These are phyloP conservation scores for Drosophila lacteicornis DNA, from an alignment of 1,140 invertebrate species.

Conservation along the genomic window DNA sequence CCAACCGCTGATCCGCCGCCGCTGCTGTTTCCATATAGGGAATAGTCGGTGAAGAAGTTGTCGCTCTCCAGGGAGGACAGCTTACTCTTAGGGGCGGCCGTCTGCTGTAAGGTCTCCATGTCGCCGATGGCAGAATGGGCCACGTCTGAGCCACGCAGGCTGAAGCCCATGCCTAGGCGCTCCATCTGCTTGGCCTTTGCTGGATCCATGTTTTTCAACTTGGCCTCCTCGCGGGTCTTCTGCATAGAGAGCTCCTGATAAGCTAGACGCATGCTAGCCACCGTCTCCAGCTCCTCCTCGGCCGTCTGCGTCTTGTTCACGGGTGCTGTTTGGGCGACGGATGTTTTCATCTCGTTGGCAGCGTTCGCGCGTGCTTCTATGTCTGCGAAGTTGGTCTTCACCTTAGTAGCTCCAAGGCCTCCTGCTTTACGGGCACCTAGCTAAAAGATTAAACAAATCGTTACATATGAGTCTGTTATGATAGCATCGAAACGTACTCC, in stretches of 20 bases:
- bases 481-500: slow-evolving; percentile 86
- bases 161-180: slow-evolving; percentile 94
- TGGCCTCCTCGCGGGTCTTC: slow-evolving; percentile 92
- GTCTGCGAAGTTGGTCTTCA: slow-evolving; percentile 97
- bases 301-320: slow-evolving; percentile 72
- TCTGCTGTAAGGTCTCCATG: slow-evolving; percentile 96
- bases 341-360: slow-evolving; percentile 89
- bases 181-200: slow-evolving; percentile 95
- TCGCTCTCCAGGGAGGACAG: slow-evolving; percentile 63
- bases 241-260: slow-evolving; percentile 94
- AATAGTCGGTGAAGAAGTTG: slow-evolving; percentile 85
- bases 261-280: slow-evolving; percentile 93
- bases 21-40: slow-evolving; percentile 64
- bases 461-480: background rate
- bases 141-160: slow-evolving; percentile 86
- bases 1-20: slow-evolving; percentile 9
- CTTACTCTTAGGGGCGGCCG: slow-evolving; percentile 77
- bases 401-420: slow-evolving; percentile 98
- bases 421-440: slow-evolving; percentile 92
- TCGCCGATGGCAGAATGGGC: slow-evolving; percentile 97
- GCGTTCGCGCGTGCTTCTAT: slow-evolving; percentile 95
- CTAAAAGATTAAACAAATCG: slow-evolving; percentile 29
- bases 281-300: slow-evolving; percentile 86
- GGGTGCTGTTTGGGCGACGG: slow-evolving; percentile 69
- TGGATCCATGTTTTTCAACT: slow-evolving; percentile 91